phyloP scores from a whole-genome alignment of 2,888 invertebrate genomes.

The Morinoia aosen region DNA sequence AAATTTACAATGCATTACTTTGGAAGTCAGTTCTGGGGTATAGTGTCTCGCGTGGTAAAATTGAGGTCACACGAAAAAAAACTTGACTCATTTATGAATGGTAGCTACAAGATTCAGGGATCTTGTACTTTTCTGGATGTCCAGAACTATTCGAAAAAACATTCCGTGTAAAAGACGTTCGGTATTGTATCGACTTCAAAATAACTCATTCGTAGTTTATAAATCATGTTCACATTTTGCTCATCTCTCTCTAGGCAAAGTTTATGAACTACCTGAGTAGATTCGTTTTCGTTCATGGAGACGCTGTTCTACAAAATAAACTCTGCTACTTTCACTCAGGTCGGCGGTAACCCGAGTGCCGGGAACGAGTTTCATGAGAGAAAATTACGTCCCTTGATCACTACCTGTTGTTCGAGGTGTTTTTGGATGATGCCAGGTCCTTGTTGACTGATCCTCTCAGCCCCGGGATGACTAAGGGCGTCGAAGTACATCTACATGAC shows the following conservation, averaged over 20 bases:
- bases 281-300: background rate
- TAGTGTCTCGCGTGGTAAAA: background rate
- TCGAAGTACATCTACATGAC: background rate
- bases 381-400: slow-evolving; percentile 20
- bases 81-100: background rate
- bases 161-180: too few species aligned
- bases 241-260: background rate
- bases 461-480: background rate
- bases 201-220: background rate
- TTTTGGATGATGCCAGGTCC: background rate
- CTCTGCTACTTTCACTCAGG: slow-evolving; percentile 37
- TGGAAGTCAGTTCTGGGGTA: too few species aligned
- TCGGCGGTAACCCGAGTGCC: background rate
- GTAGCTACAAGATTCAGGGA: background rate
- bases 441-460: background rate
- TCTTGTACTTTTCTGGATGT: background rate
- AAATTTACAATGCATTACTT: too few species aligned
- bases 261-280: background rate
- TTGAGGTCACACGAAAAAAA: background rate
- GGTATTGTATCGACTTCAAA: background rate
- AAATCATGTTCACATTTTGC: background rate
- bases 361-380: slow-evolving; percentile 27
- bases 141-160: background rate
- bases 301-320: background rate
- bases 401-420: background rate